These are phyloP conservation scores for Ia io DNA, from an alignment of 2,113 vertebrate genomes.

Conservation along the genomic window DNA sequence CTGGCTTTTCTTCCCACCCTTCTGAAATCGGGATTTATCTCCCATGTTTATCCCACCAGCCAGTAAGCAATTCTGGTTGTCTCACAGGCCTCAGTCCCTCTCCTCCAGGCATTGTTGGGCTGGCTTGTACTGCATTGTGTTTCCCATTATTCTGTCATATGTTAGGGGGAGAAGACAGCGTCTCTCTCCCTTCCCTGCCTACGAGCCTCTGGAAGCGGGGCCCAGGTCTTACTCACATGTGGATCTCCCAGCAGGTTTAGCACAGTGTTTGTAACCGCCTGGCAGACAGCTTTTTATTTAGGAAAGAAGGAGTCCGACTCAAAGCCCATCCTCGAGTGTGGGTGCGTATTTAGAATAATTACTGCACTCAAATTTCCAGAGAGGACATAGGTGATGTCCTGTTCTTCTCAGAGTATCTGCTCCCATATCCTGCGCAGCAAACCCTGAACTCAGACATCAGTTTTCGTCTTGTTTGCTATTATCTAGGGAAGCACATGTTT, in stretches of 20 bases:
- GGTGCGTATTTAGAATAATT: accelerated
- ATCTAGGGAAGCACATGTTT: constrained; percentile 40
- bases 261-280: accelerated
- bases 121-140: accelerated
- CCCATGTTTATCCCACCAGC: background rate
- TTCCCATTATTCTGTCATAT: accelerated
- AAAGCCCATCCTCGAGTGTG: accelerated
- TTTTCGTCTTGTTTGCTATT: background rate
- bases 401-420: background rate
- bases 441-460: background rate
- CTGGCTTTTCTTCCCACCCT: background rate
- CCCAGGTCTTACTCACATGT: accelerated
- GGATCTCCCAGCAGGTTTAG: no score
- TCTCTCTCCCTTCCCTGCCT: no score
- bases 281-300: no score
- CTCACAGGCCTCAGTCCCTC: background rate
- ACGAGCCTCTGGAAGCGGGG: background rate
- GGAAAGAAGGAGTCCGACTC: background rate
- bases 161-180: accelerated
- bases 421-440: background rate
- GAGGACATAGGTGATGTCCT: no score
- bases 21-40: background rate
- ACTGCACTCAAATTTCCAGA: accelerated
- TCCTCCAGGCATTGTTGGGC: background rate
- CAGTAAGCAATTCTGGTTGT: background rate